A percentile compares a stretch with the other conserved stretches of the same genome.
These are phyloP conservation scores for Dendrocincla fuliginosa DNA, from an alignment of 2,797 vertebrate genomes.

Conservation along the genomic window DNA sequence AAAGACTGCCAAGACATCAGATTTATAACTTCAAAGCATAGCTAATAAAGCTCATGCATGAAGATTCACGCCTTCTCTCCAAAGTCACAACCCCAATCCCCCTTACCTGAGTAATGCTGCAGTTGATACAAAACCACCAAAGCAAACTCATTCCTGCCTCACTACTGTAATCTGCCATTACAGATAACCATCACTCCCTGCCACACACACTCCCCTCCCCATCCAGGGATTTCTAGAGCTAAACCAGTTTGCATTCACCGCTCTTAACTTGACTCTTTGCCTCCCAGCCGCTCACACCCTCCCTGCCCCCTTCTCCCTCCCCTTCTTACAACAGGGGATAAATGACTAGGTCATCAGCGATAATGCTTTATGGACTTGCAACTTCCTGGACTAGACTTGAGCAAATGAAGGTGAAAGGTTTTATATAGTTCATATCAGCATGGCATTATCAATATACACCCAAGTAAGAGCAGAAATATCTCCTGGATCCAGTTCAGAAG, in stretches of 20 bases:
- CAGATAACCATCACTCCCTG: not conserved
- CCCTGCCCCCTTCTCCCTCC: accelerated
- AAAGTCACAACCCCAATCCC: not conserved
- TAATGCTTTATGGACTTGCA: not conserved
- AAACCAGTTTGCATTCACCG: not conserved
- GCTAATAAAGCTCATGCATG: not conserved
- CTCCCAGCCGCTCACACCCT: not conserved
- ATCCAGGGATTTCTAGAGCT: not conserved
- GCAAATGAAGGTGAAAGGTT: not conserved
- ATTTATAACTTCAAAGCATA: not conserved
- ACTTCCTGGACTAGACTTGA: not conserved
- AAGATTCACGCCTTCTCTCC: not conserved
- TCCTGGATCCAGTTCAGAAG: not conserved
- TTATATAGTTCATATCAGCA: not conserved
- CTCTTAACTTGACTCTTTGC: not conserved
- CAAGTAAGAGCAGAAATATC: not conserved
- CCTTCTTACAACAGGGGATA: not conserved
- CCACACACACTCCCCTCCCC: not conserved
- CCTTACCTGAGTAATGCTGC: not conserved
- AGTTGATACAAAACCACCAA: not conserved
- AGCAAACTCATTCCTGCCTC: not conserved
- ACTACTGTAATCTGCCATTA: not conserved
- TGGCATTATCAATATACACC: not conserved
- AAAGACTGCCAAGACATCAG: not conserved
- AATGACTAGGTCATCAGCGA: not conserved